Evolutionary conservation across 2,888 invertebrate species (phyloP).

Genomic region (Trichacis sp.): DNA sequence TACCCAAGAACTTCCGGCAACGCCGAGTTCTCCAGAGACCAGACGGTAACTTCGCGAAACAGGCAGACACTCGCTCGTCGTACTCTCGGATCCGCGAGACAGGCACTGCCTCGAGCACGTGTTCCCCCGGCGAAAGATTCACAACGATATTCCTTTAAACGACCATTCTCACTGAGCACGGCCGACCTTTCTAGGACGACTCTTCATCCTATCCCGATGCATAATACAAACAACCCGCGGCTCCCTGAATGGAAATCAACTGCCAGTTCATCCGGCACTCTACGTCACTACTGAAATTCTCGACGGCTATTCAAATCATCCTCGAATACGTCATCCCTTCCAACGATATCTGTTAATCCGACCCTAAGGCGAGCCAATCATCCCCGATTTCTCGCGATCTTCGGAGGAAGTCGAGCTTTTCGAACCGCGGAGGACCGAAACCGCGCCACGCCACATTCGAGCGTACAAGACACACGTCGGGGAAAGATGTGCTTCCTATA

Average conservation of each 20-base stretch:
- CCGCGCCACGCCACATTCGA: conserved; percentile 46
- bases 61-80: not conserved
- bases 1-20: conserved; percentile 8
- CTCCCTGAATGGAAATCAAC: conserved; percentile 20
- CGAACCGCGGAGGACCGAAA: conserved; percentile 47
- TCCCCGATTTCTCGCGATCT: not conserved
- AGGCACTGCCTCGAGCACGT: conserved; percentile 2
- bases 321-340: conserved; percentile 13
- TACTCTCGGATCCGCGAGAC: not conserved
- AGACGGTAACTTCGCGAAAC: conserved; percentile 12
- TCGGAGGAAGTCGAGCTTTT: conserved; percentile 9
- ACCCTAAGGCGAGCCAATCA: conserved; percentile 10
- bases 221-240: conserved; percentile 19
- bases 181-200: conserved; percentile 18
- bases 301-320: conserved; percentile 23
- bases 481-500: conserved; percentile 47
- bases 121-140: conserved; percentile 4
- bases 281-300: conserved; percentile 17
- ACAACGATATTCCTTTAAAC: conserved; percentile 17
- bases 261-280: conserved; percentile 22
- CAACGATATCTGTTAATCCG: conserved; percentile 7
- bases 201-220: conserved; percentile 17
- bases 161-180: conserved; percentile 19
- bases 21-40: not conserved
- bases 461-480: conserved; percentile 45